Percentiles rank a stretch among this genome's conserved stretches.
Conservation (phyloP, 2,113 vertebrate genomes). For the Limnothrissa miodon region DNA sequence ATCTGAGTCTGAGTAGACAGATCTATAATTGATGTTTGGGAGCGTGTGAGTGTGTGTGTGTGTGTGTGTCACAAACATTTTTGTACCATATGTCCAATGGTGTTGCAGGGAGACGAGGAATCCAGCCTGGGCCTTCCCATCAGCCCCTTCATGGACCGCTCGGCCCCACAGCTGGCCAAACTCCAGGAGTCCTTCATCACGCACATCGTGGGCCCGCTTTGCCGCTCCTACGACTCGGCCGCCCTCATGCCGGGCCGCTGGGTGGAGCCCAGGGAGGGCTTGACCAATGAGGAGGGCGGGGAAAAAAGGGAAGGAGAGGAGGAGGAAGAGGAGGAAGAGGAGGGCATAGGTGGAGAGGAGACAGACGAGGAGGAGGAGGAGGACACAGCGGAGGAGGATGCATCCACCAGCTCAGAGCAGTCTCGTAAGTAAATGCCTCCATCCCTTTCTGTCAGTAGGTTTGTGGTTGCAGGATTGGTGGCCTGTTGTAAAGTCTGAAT, state of each 20-base stretch:
- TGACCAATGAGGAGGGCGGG: slow-evolving; percentile 71
- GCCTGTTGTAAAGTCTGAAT: neutral
- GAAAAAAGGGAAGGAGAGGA: slow-evolving; percentile 67
- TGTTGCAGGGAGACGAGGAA: slow-evolving; percentile 89
- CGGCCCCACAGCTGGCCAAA: slow-evolving; percentile 91
- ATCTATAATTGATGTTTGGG: neutral
- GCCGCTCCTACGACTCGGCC: slow-evolving; percentile 91
- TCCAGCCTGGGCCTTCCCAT: slow-evolving; percentile 89
- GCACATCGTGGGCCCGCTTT: slow-evolving; percentile 95
- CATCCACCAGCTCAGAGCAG: slow-evolving; percentile 78
- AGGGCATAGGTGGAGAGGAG: slow-evolving; percentile 56
- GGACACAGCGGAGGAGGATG: slow-evolving; percentile 75
- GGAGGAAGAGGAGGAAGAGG: slow-evolving; percentile 59
- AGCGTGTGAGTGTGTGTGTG: neutral
- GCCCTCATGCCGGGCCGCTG: slow-evolving; percentile 90
- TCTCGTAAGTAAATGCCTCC: slow-evolving; percentile 63
- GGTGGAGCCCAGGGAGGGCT: slow-evolving; percentile 82
- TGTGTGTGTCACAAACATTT: neutral
- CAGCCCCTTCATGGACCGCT: slow-evolving; percentile 98
- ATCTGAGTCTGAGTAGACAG: neutral
- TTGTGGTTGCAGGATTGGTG: neutral
- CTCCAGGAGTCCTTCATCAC: slow-evolving; percentile 99
- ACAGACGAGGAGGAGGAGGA: slow-evolving; percentile 61
- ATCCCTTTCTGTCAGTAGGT: neutral
- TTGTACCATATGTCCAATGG: neutral